Percentiles rank a stretch among this genome's conserved stretches.
Conservation (phyloP, 2,113 vertebrate species). For the Calidris pugnax region DNA sequence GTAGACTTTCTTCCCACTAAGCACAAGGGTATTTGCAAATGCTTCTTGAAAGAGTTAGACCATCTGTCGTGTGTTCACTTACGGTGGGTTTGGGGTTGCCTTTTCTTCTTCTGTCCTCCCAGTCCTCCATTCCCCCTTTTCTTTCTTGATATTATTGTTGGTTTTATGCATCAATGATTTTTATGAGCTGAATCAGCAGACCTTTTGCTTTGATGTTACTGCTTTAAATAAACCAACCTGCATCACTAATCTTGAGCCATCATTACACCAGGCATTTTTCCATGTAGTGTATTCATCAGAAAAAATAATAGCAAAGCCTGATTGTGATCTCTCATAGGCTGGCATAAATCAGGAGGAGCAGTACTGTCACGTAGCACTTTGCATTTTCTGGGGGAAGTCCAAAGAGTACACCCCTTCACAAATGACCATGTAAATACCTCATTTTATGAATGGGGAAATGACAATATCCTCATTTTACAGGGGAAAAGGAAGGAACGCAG, state of each 20-base stretch:
- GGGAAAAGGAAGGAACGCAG: not conserved
- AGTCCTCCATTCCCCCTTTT: not conserved
- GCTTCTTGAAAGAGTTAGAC: conserved; percentile 36
- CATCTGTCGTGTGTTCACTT: not conserved
- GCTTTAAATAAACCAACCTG: conserved; percentile 66
- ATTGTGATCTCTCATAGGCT: not conserved
- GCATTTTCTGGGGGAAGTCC: not conserved
- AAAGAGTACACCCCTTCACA: not conserved
- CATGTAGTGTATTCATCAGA: not conserved
- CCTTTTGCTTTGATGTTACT: conserved; percentile 59
- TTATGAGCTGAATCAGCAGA: conserved; percentile 64
- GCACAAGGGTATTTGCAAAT: not conserved
- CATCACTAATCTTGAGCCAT: conserved; percentile 20
- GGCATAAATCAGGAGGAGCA: not conserved
- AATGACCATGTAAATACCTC: not conserved
- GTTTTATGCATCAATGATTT: conserved; percentile 45
- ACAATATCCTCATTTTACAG: not conserved
- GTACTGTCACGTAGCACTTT: not conserved
- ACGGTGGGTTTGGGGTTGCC: not conserved
- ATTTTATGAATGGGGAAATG: not conserved
- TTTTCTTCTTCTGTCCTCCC: not conserved
- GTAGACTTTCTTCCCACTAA: not conserved
- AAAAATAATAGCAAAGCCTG: not conserved
- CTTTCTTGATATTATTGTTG: conserved; percentile 32
- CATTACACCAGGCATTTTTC: not conserved